Evolutionary conservation across 35 echinoderm and acorn worm species (phyloP).

Genomic region (Apostichopus parvimensis): DNA sequence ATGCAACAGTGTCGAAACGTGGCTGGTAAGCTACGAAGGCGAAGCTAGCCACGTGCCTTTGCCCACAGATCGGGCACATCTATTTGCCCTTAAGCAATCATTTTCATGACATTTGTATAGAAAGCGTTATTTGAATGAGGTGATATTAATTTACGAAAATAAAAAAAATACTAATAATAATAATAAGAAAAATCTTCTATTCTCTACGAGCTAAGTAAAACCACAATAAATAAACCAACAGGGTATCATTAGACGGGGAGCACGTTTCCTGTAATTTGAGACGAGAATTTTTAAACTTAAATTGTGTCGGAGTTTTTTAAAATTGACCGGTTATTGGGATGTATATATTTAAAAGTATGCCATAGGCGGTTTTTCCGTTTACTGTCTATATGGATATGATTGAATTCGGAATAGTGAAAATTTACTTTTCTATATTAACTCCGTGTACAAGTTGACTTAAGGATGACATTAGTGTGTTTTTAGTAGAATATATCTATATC

Average conservation of each 20-base stretch:
- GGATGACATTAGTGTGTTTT: too few relatives aligned
- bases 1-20: constrained; percentile 50
- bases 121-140: constrained; percentile 15
- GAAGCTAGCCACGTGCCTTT: constrained; percentile 32
- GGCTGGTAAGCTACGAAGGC: constrained; percentile 16
- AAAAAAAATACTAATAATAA: not conserved
- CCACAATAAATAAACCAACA: constrained; percentile 23
- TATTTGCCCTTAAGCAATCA: constrained; percentile 26
- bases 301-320: not conserved
- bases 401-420: too few relatives aligned
- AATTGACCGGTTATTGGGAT: not conserved
- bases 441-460: too few relatives aligned
- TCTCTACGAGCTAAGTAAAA: constrained; percentile 23
- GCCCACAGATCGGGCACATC: constrained; percentile 14
- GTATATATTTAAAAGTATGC: not conserved
- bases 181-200: not conserved
- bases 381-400: not conserved
- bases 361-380: not conserved
- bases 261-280: constrained; percentile 31
- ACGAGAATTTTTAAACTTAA: constrained; percentile 23
- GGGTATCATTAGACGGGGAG: not conserved
- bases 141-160: constrained; percentile 23
- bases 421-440: too few relatives aligned
- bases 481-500: too few relatives aligned
- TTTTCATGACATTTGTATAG: constrained; percentile 39